Conservation (phyloP, 2,113 vertebrate genomes). For the Cynoglossus semilaevis region DNA sequence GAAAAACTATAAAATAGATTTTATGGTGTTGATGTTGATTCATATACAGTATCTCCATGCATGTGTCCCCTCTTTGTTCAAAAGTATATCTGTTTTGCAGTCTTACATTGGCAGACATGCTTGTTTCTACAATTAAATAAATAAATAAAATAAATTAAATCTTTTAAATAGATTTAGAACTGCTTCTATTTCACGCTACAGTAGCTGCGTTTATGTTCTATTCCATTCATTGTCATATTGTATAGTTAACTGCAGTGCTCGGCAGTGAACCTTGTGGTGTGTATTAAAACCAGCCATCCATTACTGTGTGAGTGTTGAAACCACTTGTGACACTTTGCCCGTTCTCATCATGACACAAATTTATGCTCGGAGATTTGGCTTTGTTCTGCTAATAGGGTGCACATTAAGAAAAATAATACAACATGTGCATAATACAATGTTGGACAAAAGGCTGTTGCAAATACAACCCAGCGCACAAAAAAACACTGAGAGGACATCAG, state of each 20-base stretch:
- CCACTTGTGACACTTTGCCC: constrained; percentile 3
- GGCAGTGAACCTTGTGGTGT: not conserved
- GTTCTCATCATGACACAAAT: not conserved
- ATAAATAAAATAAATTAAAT: too few species aligned
- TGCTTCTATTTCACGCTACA: not conserved
- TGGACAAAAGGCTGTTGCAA: not conserved
- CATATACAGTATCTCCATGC: too few species aligned
- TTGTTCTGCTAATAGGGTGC: not conserved
- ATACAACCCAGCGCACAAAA: not conserved
- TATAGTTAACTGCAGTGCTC: not conserved
- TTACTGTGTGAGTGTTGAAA: constrained; percentile 1
- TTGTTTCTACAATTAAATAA: too few species aligned
- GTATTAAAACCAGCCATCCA: constrained; percentile 13
- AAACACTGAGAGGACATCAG: not conserved
- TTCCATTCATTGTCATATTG: not conserved
- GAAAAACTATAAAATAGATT: too few species aligned
- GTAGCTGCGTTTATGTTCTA: not conserved
- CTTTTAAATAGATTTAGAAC: too few species aligned
- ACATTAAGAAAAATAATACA: not conserved
- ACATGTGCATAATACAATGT: not conserved
- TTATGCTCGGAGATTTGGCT: not conserved
- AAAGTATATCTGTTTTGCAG: too few species aligned
- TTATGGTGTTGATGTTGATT: too few species aligned
- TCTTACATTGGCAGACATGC: too few species aligned
- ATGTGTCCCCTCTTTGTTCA: too few species aligned